These are phyloP conservation scores for Parascotia fuliginaria DNA, from an alignment of 2,888 invertebrate species.

Conservation along the genomic window DNA sequence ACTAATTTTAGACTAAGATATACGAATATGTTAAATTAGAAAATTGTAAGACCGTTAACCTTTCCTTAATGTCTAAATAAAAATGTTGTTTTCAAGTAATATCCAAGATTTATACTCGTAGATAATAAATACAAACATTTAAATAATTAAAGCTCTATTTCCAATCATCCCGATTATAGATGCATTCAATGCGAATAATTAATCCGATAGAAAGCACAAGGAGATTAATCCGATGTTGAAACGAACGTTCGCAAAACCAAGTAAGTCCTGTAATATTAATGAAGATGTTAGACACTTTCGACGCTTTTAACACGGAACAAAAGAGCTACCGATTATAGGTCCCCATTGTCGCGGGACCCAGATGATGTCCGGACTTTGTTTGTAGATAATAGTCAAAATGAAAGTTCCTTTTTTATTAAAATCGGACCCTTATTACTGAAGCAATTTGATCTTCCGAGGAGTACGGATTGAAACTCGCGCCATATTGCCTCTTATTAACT, in stretches of 20 bases:
- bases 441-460: conserved; percentile 71
- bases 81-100: background rate
- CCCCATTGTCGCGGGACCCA: conserved; percentile 50
- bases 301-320: conserved; percentile 68
- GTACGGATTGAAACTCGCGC: conserved; percentile 71
- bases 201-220: conserved; percentile 21
- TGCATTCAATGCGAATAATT: conserved; percentile 9
- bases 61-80: too few relatives aligned
- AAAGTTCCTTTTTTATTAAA: conserved; percentile 54
- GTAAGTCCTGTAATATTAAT: conserved; percentile 65
- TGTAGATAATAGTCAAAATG: conserved; percentile 51
- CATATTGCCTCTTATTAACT: conserved; percentile 74
- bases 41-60: too few relatives aligned
- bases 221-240: conserved; percentile 41
- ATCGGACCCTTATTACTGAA: conserved; percentile 70
- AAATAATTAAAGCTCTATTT: background rate
- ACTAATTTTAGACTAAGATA: background rate
- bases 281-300: conserved; percentile 72
- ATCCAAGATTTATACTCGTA: background rate
- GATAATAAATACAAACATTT: background rate
- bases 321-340: conserved; percentile 51
- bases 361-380: conserved; percentile 62
- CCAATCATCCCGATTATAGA: background rate
- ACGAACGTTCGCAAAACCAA: conserved; percentile 25
- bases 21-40: too few relatives aligned